Evolutionary conservation across 2,797 vertebrate genomes (phyloP), one percentile per base, ranked within the genome.

Genomic region (Labroides dimidiatus): DNA sequence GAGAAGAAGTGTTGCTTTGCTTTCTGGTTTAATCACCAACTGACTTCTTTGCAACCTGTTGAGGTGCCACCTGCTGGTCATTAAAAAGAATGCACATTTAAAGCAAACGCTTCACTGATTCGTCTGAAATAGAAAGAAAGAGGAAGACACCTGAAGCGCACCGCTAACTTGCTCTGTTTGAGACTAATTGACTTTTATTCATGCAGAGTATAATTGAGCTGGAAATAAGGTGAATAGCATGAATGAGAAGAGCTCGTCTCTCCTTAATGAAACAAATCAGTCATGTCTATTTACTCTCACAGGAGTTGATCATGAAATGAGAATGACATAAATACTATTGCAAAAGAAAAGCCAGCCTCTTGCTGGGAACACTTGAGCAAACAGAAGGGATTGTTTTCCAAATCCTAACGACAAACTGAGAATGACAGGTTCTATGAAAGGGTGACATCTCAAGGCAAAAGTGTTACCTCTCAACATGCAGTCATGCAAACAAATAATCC

Each of bases 391-490:
- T 73, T 69, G 51, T 45, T 70, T 57, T 74, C 42, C 54, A 81
- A 69, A 68, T 60, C 56, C 37, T 39, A 52, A 81, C 41, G 79
- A 57, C 51, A 78, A 67, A 80, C 42, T 51, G 43, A 68, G 68
- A 48, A 75, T 51, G 56, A 84, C 70, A 77, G 78, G 50, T 81
- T 64, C 70, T 59, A 51, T 68, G 16, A 72, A 78, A 64, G 33
- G 61, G 86, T 85, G 90, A 90, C 88, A 91, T 91, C 74, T 91
- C 91, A 90, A 89, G 90, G 84, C 82, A 89, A 90, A 92, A 89
- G 86, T 87, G 85, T 81, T 80, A 87, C 81, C 77, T 84, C 21
- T 39, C 60, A 85, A 75, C 91, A 90, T 91, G 92, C 91, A 84
- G 55, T 72, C 88, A 89, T 92, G 91, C 90, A 89, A 73, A 80